These are phyloP conservation scores for Chromobotia macracanthus DNA, from an alignment of 2,797 vertebrate genomes.

Conservation along the genomic window DNA sequence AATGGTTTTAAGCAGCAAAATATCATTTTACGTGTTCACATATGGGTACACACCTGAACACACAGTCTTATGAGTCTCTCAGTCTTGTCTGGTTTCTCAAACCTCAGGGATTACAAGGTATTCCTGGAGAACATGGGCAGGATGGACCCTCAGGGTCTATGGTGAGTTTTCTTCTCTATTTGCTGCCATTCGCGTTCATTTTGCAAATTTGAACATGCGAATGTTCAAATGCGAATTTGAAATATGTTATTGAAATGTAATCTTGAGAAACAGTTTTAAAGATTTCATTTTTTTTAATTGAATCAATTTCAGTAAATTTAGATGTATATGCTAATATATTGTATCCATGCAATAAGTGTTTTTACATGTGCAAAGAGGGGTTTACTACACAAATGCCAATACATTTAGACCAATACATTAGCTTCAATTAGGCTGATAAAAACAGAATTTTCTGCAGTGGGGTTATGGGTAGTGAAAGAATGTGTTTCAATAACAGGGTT, in stretches of 20 bases:
- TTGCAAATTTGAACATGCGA: background rate
- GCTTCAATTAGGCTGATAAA: too few relatives aligned
- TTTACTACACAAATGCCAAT: too few relatives aligned
- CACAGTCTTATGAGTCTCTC: background rate
- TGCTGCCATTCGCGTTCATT: background rate
- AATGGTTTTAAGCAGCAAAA: background rate
- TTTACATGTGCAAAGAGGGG: too few relatives aligned
- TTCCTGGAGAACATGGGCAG: slow-evolving; percentile 73
- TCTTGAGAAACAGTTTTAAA: background rate
- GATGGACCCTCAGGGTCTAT: slow-evolving; percentile 75
- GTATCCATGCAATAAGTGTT: too few relatives aligned
- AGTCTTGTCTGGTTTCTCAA: slow-evolving; percentile 29
- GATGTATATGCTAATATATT: too few relatives aligned
- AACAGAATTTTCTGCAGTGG: too few relatives aligned
- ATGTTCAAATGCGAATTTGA: background rate
- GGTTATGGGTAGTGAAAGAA: too few relatives aligned
- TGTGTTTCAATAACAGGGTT: slow-evolving; percentile 74
- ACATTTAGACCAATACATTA: too few relatives aligned
- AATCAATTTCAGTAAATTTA: too few relatives aligned
- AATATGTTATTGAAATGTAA: background rate
- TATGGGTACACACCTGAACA: background rate
- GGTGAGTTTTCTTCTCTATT: slow-evolving; percentile 69
- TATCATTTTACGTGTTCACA: background rate
- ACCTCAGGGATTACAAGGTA: slow-evolving; percentile 79
- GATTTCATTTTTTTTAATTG: too few relatives aligned